Evolutionary conservation across 2,888 invertebrate species (phyloP), one percentile per base, ranked within the genome.

Genomic region (Laothoe populi): DNA sequence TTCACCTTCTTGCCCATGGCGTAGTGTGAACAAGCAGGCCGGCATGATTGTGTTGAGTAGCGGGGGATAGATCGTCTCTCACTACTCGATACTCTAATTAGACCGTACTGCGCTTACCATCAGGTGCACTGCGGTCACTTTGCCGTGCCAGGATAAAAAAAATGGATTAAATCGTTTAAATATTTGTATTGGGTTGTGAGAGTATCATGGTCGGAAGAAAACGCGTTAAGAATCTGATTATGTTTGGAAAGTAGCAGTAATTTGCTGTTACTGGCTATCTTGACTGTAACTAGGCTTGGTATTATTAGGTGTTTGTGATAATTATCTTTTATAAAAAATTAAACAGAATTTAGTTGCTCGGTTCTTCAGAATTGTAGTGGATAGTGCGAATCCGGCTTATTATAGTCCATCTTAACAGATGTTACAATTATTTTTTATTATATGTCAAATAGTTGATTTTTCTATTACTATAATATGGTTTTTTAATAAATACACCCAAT

Each of bases 181-280:
- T 31, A 16, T 35, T 35, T 19, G 3, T 53, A 11, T 19, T 35
- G 4, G 35, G 13, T 38, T 38, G 13, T 35, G 4, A 26, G 26
- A 49, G 61, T 65, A 61, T 61, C 59, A 61, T 63, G 64, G 63
- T 24, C 38, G 46, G 60, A 60, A 60, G 49, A 63, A 68, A 66
- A 68, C 63, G 62, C 62, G 48, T 46, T 61, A 63, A 67, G 62
- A 64, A 72, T 76, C 69, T 72, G 72, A 68, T 66, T 66, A 69
- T 70, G 69, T 72, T 78, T 79, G 79, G 77, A 81, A 83, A 85
- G 81, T 81, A 73, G 73, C 73, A 65, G 69, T 72, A 73, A 80
- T 78, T 77, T 77, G 72, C 66, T 65, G 62, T 67, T 72, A 81
- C 75, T 82, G 70, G 84, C 75, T 77, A 81, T 71, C 77, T 71